A percentile compares a stretch with the other conserved stretches of the same genome.
Conservation (phyloP, 2,888 invertebrate genomes). For the Theretra japonica region DNA sequence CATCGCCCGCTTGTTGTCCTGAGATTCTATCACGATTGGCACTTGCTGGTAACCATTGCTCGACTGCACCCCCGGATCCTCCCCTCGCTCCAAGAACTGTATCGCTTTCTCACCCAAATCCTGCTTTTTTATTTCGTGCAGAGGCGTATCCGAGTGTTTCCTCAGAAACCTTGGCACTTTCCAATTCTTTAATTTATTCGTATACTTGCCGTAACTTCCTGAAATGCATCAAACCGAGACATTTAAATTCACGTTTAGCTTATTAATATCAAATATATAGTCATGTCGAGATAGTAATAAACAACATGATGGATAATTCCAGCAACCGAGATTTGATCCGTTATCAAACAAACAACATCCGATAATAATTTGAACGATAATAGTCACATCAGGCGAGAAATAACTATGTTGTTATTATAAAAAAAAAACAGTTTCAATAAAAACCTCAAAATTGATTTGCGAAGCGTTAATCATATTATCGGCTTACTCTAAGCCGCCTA, state of each 20-base stretch:
- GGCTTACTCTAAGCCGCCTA: too few species aligned
- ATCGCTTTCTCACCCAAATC: conserved; percentile 71
- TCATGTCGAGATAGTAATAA: background rate
- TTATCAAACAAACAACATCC: conserved; percentile 27
- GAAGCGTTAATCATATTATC: background rate
- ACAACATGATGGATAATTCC: conserved; percentile 21
- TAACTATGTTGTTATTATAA: conserved; percentile 3
- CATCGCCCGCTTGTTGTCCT: conserved; percentile 68
- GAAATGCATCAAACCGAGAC: conserved; percentile 47
- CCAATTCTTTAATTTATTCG: conserved; percentile 87
- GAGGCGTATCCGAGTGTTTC: conserved; percentile 84
- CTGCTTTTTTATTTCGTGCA: conserved; percentile 76
- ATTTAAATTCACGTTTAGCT: background rate
- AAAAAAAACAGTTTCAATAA: background rate
- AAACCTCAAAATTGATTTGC: background rate
- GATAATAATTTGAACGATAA: conserved; percentile 13
- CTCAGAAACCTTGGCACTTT: conserved; percentile 88
- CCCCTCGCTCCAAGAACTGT: conserved; percentile 68
- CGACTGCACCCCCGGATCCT: conserved; percentile 56
- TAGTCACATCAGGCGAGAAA: background rate
- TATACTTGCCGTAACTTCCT: conserved; percentile 86
- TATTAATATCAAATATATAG: background rate
- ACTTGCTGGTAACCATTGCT: conserved; percentile 87
- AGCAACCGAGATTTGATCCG: conserved; percentile 17
- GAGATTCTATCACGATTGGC: conserved; percentile 86